Conservation (phyloP, 2,113 vertebrate species). For the Rhadina sibilatrix region DNA sequence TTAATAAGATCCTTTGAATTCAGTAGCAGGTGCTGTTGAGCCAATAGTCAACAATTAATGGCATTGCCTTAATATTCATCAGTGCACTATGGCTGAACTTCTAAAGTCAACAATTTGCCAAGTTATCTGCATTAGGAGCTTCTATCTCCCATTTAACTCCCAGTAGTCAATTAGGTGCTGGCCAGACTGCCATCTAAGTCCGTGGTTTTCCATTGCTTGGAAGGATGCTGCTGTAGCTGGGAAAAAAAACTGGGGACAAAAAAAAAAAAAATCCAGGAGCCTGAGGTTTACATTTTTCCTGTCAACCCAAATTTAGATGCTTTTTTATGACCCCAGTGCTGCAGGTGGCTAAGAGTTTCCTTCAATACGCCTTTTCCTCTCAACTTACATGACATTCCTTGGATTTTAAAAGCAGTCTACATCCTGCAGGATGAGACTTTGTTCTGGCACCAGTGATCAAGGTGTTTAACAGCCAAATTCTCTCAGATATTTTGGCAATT, state of each 20-base stretch:
- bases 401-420: background rate
- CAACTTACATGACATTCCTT: background rate
- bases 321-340: background rate
- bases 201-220: background rate
- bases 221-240: background rate
- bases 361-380: conserved; percentile 1
- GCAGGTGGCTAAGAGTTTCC: background rate
- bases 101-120: background rate
- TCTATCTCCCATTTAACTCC: background rate
- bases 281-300: conserved; percentile 22
- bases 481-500: background rate
- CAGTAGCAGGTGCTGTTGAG: background rate
- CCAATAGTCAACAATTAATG: background rate
- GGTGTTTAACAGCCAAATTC: background rate
- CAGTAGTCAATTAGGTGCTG: background rate
- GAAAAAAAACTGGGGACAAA: background rate
- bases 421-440: background rate
- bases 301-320: background rate
- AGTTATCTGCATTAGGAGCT: background rate
- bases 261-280: background rate
- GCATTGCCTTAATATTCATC: conserved; percentile 2
- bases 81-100: background rate
- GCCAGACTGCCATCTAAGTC: background rate
- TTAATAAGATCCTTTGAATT: background rate
- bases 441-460: background rate